Evolutionary conservation across 2,888 invertebrate species (phyloP).

Genomic region (Nephrotoma appendiculata): DNA sequence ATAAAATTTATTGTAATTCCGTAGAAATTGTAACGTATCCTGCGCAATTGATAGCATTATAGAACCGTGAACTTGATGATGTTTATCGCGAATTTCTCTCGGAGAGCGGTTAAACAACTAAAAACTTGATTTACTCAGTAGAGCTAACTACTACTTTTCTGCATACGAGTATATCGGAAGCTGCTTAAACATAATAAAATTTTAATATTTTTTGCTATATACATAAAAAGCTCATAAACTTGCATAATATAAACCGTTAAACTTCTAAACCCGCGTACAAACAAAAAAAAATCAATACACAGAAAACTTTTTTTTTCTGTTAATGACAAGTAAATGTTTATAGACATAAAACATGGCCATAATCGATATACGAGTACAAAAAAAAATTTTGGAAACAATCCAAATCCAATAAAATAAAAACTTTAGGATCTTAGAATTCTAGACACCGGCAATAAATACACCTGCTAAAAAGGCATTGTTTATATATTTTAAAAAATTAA

Average conservation of each 20-base stretch:
- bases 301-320: neutral
- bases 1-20: no score
- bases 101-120: no score
- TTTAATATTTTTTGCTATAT: no score
- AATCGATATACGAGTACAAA: neutral
- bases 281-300: neutral
- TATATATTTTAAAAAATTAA: no score
- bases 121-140: no score
- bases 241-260: neutral
- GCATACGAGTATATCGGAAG: no score
- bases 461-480: neutral
- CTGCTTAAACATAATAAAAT: no score
- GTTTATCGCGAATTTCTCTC: no score
- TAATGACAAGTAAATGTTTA: neutral
- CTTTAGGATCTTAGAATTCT: neutral
- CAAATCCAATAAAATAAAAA: neutral
- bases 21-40: no score
- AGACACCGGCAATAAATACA: neutral
- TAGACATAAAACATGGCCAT: neutral
- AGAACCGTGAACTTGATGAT: no score
- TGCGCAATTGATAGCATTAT: no score
- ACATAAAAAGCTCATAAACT: neutral
- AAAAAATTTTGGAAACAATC: neutral
- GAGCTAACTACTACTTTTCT: no score
- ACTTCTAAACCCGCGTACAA: neutral